Conservation (phyloP, 2,797 vertebrate species). For the Tenualosa thibaudeaui region DNA sequence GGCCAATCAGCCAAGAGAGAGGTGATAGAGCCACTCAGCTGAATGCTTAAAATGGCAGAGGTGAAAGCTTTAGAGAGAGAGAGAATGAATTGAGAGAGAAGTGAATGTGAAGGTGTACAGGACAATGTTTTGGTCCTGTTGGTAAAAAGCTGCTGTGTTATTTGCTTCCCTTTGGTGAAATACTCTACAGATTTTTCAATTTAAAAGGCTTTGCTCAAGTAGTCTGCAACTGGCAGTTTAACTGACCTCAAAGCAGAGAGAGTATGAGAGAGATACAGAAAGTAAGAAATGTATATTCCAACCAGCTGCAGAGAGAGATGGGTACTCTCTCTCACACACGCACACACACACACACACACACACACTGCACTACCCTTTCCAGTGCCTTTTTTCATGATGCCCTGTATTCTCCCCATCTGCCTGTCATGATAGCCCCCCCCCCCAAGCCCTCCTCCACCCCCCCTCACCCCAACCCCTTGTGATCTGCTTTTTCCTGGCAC, state of each 20-base stretch:
- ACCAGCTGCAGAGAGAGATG: not conserved
- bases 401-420: constrained; percentile 35
- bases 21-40: not conserved
- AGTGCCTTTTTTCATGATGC: not conserved
- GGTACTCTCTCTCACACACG: not conserved
- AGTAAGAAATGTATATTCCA: not conserved
- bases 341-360: not conserved
- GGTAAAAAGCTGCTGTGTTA: not conserved
- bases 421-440: constrained; percentile 47
- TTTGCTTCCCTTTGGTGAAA: not conserved
- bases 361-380: constrained; percentile 3
- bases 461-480: not conserved
- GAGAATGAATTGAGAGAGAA: not conserved
- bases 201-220: not conserved
- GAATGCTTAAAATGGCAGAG: not conserved
- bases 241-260: not conserved
- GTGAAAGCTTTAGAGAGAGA: not conserved
- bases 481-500: constrained; percentile 33
- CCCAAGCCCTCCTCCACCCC: constrained; percentile 10
- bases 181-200: not conserved
- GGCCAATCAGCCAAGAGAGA: not conserved
- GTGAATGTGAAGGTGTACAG: not conserved
- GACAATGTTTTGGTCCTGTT: not conserved
- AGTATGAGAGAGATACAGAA: not conserved
- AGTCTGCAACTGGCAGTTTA: not conserved